Evolutionary conservation across 2,797 vertebrate genomes (phyloP), one percentile per base, ranked within the genome.

Genomic region (Onychomys torridus): DNA sequence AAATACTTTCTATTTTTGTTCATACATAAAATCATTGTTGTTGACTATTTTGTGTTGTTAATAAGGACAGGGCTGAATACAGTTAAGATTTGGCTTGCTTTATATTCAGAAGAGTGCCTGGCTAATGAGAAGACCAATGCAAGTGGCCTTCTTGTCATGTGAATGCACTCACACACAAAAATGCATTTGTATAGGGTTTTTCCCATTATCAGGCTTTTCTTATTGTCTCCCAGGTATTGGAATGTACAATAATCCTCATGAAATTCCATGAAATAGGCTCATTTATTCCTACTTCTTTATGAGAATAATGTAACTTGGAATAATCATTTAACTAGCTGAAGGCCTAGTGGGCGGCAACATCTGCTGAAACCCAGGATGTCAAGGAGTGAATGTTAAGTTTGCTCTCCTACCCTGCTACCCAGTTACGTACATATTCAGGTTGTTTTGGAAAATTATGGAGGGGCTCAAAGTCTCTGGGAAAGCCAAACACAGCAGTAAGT

Each of bases 381-480:
- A 71, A 14, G 85, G 79, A 61, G 2, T 46, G 76, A 83, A 91
- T 55, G 25, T 23, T 37, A 78, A 61, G 5, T 83, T 75, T 89
- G 2, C 9, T 91, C n/a, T 5, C 46, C 8, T 52, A 16, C 19
- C 0, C 1, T 46, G 8, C 34, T 92, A 49, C 17, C 9, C 29
- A 78, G 32, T 34, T 89, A 11, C 76, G 88, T 90, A 32, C 13
- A 7, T 69, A 57, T 25, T 29, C 17, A 71, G 32, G 29, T 65
- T 49, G 67, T 91, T 76, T 85, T 94, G 65, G 13, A 90, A 83
- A 90, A 84, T 81, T 29, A 23, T 52, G 3, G 5, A 89, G 16
- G 13, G 95, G 59, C 71, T 93, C n/a, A 95, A 83, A 95, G 43
- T 75, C 43, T 91, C 67, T 61, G 57, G 71, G 71, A 93, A 90